A percentile compares a stretch with the other conserved stretches of the same genome.
Evolutionary conservation across 2,888 invertebrate species (phyloP).

Genomic region (Lasioglossum malachurum): DNA sequence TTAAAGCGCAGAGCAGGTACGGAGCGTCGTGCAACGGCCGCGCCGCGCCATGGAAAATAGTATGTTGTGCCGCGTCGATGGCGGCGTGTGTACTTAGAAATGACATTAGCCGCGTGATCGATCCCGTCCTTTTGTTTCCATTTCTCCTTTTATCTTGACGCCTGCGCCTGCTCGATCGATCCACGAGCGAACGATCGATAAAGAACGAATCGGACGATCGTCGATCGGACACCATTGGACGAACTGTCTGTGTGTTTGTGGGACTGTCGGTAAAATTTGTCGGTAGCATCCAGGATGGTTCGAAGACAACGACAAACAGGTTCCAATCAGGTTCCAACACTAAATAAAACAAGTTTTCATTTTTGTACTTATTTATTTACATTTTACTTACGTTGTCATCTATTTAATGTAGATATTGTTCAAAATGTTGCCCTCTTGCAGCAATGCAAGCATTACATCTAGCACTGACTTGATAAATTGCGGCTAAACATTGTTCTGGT

Average conservation of each 20-base stretch:
- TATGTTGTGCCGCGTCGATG: constrained; percentile 74
- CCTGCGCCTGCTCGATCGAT: not conserved
- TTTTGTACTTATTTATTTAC: too few species aligned
- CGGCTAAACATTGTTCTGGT: too few species aligned
- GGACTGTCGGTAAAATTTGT: constrained; percentile 20
- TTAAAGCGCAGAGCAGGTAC: constrained; percentile 81
- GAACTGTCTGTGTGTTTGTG: constrained; percentile 15
- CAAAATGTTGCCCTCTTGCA: too few species aligned
- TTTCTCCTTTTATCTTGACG: not conserved
- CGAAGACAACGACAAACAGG: too few species aligned
- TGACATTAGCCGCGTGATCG: constrained; percentile 76
- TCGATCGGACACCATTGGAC: constrained; percentile 14
- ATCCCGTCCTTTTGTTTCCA: constrained; percentile 37
- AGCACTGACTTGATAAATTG: too few species aligned
- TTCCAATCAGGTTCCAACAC: not conserved
- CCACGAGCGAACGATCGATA: not conserved
- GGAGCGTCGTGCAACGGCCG: constrained; percentile 67
- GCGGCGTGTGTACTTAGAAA: constrained; percentile 74
- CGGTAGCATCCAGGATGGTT: too few species aligned
- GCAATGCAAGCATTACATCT: too few species aligned
- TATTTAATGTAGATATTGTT: too few species aligned
- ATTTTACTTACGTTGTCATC: too few species aligned
- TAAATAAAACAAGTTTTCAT: too few species aligned
- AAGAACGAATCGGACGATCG: constrained; percentile 31
- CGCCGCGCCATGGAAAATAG: constrained; percentile 77